These are phyloP conservation scores for Cotesia vestalis DNA, from an alignment of 1,140 invertebrate species.

Conservation along the genomic window DNA sequence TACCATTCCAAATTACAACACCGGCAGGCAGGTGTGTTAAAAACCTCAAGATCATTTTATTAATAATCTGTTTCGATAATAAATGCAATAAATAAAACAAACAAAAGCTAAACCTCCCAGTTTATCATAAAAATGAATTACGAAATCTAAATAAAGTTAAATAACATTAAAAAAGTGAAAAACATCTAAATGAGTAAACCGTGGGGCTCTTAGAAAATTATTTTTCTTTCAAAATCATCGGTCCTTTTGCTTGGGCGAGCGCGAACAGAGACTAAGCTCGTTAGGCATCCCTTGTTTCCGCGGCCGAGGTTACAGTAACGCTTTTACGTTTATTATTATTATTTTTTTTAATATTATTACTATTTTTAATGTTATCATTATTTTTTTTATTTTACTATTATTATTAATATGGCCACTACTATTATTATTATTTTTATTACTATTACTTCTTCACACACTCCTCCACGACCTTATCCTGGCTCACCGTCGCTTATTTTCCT, in stretches of 20 bases:
- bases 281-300: slow-evolving; percentile 61
- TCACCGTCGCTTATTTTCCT: slow-evolving; percentile 3
- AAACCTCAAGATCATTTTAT: background rate
- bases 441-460: slow-evolving; percentile 33
- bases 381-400: no score
- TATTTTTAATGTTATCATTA: background rate
- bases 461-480: slow-evolving; percentile 9
- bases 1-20: slow-evolving; percentile 39
- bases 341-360: slow-evolving; percentile 30
- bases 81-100: background rate
- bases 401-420: background rate
- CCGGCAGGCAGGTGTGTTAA: background rate
- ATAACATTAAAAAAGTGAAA: background rate
- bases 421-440: slow-evolving; percentile 43
- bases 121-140: slow-evolving; percentile 7
- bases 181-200: slow-evolving; percentile 18
- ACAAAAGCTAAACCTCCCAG: background rate
- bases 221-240: slow-evolving; percentile 63
- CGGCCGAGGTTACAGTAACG: slow-evolving; percentile 38
- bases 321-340: slow-evolving; percentile 47
- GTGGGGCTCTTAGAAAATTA: slow-evolving; percentile 59
- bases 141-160: background rate
- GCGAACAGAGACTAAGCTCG: slow-evolving; percentile 55
- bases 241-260: slow-evolving; percentile 51
- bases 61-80: background rate